phyloP scores from a whole-genome alignment of 2,113 vertebrate species.

The Nibea coibor region DNA sequence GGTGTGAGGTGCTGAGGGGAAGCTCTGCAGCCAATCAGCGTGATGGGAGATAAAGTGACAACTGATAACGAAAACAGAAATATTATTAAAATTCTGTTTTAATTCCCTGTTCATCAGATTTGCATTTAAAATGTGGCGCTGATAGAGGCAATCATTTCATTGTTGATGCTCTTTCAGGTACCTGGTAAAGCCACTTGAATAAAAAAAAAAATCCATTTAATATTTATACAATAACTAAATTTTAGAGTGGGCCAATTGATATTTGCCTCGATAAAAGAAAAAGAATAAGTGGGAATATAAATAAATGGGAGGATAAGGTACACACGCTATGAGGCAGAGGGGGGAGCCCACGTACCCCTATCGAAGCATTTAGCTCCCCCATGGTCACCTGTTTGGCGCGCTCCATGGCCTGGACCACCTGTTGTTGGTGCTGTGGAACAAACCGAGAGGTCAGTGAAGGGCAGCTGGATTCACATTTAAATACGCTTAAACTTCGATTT shows the following conservation, averaged over 20 bases:
- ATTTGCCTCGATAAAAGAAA: conserved; percentile 37
- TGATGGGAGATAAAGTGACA: neutral
- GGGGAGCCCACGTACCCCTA: conserved; percentile 94
- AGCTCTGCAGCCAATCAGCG: conserved; percentile 16
- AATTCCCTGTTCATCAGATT: neutral
- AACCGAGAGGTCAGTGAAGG: conserved; percentile 51
- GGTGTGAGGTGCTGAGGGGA: conserved; percentile 26
- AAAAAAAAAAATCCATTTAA: neutral
- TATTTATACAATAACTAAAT: neutral
- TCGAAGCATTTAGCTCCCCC: conserved; percentile 94
- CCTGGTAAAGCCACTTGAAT: neutral
- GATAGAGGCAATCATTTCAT: neutral
- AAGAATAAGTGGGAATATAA: conserved; percentile 53
- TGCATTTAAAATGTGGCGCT: neutral
- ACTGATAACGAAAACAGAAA: neutral
- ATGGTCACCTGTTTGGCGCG: conserved; percentile 97
- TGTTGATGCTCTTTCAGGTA: neutral
- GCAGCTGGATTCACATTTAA: conserved; percentile 2
- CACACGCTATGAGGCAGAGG: conserved; percentile 85
- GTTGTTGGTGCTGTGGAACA: conserved; percentile 91
- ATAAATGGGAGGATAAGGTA: conserved; percentile 78
- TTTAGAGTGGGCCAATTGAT: conserved; percentile 17
- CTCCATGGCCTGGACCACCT: conserved; percentile 95
- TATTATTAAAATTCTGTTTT: neutral
- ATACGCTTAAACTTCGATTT: neutral